Evolutionary conservation across 1,140 invertebrate genomes (phyloP).

Genomic region (Formica exsecta): DNA sequence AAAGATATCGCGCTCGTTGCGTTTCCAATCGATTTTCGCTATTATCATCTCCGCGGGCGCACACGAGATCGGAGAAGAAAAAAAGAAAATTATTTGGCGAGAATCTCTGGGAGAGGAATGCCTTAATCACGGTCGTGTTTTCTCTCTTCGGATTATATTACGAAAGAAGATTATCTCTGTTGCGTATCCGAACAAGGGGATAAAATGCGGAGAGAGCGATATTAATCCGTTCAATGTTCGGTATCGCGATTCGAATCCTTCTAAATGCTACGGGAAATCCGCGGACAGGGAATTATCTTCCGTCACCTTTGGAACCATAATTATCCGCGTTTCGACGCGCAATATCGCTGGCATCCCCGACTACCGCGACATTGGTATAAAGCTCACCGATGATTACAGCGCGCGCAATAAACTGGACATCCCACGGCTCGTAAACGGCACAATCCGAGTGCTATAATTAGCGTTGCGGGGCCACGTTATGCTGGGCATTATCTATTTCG

Average conservation of each 20-base stretch:
- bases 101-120: neutral
- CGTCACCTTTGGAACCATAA: neutral
- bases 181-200: neutral
- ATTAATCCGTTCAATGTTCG: neutral
- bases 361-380: conserved; percentile 1
- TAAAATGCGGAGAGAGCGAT: neutral
- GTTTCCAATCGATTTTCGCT: neutral
- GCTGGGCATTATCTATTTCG: conserved; percentile 56
- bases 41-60: neutral
- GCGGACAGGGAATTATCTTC: neutral
- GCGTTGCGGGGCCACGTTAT: conserved; percentile 33
- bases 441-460: conserved; percentile 61
- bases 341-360: conserved; percentile 5
- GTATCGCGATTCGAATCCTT: neutral
- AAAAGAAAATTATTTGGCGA: neutral
- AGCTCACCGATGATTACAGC: conserved; percentile 21
- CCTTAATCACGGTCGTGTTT: neutral
- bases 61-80: neutral
- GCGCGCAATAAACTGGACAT: conserved; percentile 61
- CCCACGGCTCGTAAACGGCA: conserved; percentile 48
- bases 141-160: neutral
- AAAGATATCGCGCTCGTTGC: neutral
- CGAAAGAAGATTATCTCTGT: neutral
- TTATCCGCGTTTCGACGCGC: neutral
- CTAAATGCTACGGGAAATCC: neutral